Evolutionary conservation across 1,140 invertebrate species (phyloP), one percentile per base, ranked within the genome.

Genomic region (Coboldia fuscipes): DNA sequence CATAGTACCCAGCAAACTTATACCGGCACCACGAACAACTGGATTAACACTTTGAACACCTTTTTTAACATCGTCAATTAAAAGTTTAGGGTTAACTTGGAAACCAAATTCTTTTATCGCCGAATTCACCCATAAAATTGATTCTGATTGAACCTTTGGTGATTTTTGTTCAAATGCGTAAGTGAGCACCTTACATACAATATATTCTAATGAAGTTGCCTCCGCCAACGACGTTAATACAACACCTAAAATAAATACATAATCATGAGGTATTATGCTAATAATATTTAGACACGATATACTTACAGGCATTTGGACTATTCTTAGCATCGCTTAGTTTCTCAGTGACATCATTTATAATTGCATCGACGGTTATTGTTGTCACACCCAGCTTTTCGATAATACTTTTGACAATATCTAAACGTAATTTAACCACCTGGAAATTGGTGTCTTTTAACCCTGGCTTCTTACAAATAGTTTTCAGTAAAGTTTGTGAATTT

Each of bases 401-500:
- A 13, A 90, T 60, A 37, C 66, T 65, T 43, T 77, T 75, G 6
- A 89, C 62, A 9, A 75, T 64, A 41, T 90, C 84, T 8, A 93
- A 48, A 42, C 76, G 71, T 2, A 75, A 56, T 51, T 88, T 88
- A n/a, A 89, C 55, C 9, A 89, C 83, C 65, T 92, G 85, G 39
- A 90, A 85, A 57, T 93, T 92, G 33, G 75, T 90, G 44, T 93
- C 88, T 29, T 40, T 90, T 0, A 92, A 65, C 4, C 88, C 88
- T 1, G 88, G 85, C 52, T 89, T 92, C 42, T 76, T 85, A 35
- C 68, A 71, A 9, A 93, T 45, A 4, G 65, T 67, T 34, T 74
- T 65, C 7, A 86, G 63, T 26, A 89, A 50, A 4, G 78, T 65
- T 58, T 92, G 86, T 2, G 72, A 66, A 1, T 70, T 66, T 4